These are phyloP conservation scores for Lasioglossum zephyrum DNA, from an alignment of 2,888 invertebrate species.

Conservation along the genomic window DNA sequence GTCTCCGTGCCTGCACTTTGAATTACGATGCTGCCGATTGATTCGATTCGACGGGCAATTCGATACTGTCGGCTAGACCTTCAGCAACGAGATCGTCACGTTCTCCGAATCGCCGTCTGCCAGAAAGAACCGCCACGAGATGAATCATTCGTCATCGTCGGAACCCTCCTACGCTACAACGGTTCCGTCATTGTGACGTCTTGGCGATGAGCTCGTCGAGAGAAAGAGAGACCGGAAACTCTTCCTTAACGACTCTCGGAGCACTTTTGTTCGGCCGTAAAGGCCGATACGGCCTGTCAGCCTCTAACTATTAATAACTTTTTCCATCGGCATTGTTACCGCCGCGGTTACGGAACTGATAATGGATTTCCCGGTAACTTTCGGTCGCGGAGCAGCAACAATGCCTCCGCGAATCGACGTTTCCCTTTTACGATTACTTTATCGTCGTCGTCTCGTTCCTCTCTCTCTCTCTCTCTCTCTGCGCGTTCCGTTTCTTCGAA, in stretches of 20 bases:
- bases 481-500: not conserved
- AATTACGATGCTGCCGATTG: slow-evolving; percentile 67
- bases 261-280: slow-evolving; percentile 54
- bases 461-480: not conserved
- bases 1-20: slow-evolving; percentile 56
- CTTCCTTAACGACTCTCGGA: slow-evolving; percentile 51
- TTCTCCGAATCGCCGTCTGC: slow-evolving; percentile 45
- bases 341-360: slow-evolving; percentile 33
- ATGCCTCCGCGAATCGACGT: slow-evolving; percentile 18
- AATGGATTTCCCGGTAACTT: slow-evolving; percentile 50
- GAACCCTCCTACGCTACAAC: slow-evolving; percentile 20
- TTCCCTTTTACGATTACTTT: slow-evolving; percentile 23
- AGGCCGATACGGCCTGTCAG: slow-evolving; percentile 59
- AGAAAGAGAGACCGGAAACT: slow-evolving; percentile 51
- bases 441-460: not conserved
- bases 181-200: slow-evolving; percentile 37
- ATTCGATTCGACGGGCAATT: slow-evolving; percentile 69
- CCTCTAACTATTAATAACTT: slow-evolving; percentile 62
- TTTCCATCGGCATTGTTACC: slow-evolving; percentile 57
- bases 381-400: not conserved
- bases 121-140: slow-evolving; percentile 34
- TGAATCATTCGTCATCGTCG: slow-evolving; percentile 72
- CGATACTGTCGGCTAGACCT: slow-evolving; percentile 52
- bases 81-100: slow-evolving; percentile 40
- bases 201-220: not conserved